A percentile compares a stretch with the other conserved stretches of the same genome.
phyloP scores from a whole-genome alignment of 2,797 vertebrate genomes.

The Coreius guichenoti region DNA sequence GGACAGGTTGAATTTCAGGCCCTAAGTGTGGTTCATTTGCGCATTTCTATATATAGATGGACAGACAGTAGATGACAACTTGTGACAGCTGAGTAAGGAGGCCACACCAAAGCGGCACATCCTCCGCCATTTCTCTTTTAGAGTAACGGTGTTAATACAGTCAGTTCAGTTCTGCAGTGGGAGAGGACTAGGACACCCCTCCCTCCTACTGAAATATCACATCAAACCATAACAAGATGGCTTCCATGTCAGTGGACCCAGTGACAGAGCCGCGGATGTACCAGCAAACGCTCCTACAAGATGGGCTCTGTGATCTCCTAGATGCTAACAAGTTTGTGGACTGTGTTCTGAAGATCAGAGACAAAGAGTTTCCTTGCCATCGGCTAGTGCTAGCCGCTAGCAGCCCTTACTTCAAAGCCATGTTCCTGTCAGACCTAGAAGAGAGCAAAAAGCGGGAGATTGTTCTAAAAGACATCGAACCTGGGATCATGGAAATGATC shows the following conservation, averaged over 20 bases:
- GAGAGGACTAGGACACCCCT: conserved; percentile 56
- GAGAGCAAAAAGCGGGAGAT: conserved; percentile 89
- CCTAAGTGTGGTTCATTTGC: conserved; percentile 76
- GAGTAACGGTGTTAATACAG: conserved; percentile 60
- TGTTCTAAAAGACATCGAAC: conserved; percentile 90
- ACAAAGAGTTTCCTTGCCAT: conserved; percentile 93
- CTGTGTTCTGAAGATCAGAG: conserved; percentile 90
- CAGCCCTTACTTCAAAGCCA: conserved; percentile 94
- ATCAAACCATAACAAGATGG: conserved; percentile 79
- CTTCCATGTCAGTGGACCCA: conserved; percentile 85
- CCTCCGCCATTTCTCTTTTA: conserved; percentile 57
- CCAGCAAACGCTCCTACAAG: conserved; percentile 96
- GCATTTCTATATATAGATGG: conserved; percentile 84
- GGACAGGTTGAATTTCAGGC: conserved; percentile 71
- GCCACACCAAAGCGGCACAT: conserved; percentile 61
- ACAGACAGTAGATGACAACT: conserved; percentile 71
- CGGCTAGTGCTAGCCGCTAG: conserved; percentile 94
- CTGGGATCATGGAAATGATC: conserved; percentile 88
- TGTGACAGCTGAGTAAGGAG: conserved; percentile 80
- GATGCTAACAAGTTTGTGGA: conserved; percentile 95
- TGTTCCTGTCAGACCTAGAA: conserved; percentile 90
- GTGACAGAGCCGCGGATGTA: conserved; percentile 91
- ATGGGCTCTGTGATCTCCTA: conserved; percentile 93
- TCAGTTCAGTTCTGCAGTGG: conserved; percentile 64
- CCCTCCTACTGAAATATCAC: conserved; percentile 54